Evolutionary conservation across 2,797 vertebrate genomes (phyloP), one percentile per base, ranked within the genome.

Genomic region (Clarias pachynema): DNA sequence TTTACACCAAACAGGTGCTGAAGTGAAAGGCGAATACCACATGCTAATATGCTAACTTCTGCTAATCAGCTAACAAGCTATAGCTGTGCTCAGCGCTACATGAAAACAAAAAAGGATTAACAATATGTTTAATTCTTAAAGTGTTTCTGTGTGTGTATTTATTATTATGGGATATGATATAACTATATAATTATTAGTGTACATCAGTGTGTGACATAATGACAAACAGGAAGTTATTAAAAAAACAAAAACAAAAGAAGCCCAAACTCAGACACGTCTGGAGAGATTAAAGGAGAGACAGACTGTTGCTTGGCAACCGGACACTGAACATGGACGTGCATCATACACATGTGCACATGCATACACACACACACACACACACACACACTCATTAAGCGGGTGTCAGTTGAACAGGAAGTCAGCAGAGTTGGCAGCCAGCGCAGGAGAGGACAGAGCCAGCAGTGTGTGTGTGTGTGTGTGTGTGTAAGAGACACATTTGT

Each of bases 241-340:
- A 49, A 66, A 26, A 26, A 22, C 63, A 40, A 8, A 40, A 40
- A 0, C 37, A 4, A 89, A 91, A 86, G 90, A 90, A 84, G 24
- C 78, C 83, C 82, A 68, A 72, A n/a, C 15, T 12, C 44, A 74
- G n/a, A 53, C 44, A 53, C 49, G n/a, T 29, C 49, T 56, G 16
- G 73, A 75, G 73, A 31, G 15, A 57, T 56, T 57, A 31, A 57
- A 10, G 72, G 49, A 72, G 26, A 31, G 57, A 88, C 84, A 83
- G 83, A 57, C 83, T 89, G 94, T 94, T 93, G 92, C 93, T 91
- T 89, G 90, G 94, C 90, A 94, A 94, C 91, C 79, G 84, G 86
- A 86, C 81, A 84, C 72, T 22, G 79, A 83, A 82, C 65, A 73
- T 24, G 70, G 49, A 70, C 3, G 18, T 85, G 84, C 65, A 65